phyloP scores from a whole-genome alignment of 2,888 invertebrate species.

The Pelosia muscerda region DNA sequence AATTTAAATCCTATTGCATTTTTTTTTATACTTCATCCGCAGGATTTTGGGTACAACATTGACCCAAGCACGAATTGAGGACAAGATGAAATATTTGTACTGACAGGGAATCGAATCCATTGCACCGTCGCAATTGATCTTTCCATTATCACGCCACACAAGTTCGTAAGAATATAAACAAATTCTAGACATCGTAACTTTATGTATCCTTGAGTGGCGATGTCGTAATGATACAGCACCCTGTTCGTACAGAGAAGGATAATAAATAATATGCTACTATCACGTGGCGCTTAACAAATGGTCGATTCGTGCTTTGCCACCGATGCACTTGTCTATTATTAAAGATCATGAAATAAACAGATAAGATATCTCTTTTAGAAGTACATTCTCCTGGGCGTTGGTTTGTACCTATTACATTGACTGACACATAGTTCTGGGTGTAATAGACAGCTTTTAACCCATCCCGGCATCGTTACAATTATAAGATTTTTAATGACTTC shows the following conservation, averaged over 20 bases:
- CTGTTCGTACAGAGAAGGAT: constrained; percentile 54
- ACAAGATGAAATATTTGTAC: neutral
- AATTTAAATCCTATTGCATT: no score
- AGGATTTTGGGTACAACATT: no score
- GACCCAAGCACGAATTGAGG: no score
- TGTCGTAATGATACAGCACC: constrained; percentile 44
- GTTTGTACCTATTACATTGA: no score
- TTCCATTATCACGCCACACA: neutral
- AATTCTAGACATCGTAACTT: constrained; percentile 23
- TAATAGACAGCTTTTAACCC: no score
- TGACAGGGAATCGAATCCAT: neutral
- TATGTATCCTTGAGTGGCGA: constrained; percentile 34
- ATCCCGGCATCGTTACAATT: no score
- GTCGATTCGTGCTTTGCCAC: constrained; percentile 77
- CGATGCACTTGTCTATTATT: constrained; percentile 53
- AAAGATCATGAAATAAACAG: constrained; percentile 41
- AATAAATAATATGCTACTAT: constrained; percentile 77
- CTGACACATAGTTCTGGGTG: no score
- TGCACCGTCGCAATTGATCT: neutral
- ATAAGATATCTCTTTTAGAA: constrained; percentile 12
- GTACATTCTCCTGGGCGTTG: no score
- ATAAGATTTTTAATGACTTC: no score
- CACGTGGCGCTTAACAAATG: constrained; percentile 81
- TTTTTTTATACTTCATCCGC: no score
- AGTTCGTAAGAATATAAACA: constrained; percentile 4